phyloP scores from a whole-genome alignment of 1,140 invertebrate genomes.

The Conus ventricosus region DNA sequence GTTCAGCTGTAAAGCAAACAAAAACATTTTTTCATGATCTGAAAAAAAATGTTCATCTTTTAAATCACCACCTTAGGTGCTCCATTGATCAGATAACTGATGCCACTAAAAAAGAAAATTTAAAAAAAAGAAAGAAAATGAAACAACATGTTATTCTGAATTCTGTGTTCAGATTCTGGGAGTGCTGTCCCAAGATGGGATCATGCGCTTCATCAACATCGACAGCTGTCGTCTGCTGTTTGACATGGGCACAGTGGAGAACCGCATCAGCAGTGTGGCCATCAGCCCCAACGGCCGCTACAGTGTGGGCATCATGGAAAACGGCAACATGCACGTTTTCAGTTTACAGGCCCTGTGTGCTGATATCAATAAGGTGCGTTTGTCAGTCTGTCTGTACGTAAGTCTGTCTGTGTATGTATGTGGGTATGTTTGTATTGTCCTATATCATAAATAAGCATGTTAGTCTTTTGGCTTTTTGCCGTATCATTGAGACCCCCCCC shows the following conservation, averaged over 20 bases:
- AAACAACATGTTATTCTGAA: no score
- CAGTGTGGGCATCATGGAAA: constrained; percentile 67
- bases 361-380: constrained; percentile 64
- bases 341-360: constrained; percentile 58
- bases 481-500: no score
- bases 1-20: no score
- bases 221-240: constrained; percentile 69
- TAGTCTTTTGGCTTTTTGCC: no score
- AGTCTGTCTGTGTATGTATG: neutral
- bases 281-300: constrained; percentile 64
- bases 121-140: no score
- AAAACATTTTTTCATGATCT: no score
- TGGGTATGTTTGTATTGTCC: neutral
- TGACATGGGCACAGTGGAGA: constrained; percentile 69
- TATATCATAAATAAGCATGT: no score
- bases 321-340: constrained; percentile 64
- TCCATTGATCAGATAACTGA: no score
- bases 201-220: constrained; percentile 71
- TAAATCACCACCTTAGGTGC: no score
- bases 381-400: neutral
- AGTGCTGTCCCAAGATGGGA: constrained; percentile 70
- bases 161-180: constrained; percentile 63
- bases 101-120: no score
- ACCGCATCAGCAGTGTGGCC: constrained; percentile 63
- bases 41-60: no score